phyloP scores from a whole-genome alignment of 2,888 invertebrate species.

The Vesta saturnalis region DNA sequence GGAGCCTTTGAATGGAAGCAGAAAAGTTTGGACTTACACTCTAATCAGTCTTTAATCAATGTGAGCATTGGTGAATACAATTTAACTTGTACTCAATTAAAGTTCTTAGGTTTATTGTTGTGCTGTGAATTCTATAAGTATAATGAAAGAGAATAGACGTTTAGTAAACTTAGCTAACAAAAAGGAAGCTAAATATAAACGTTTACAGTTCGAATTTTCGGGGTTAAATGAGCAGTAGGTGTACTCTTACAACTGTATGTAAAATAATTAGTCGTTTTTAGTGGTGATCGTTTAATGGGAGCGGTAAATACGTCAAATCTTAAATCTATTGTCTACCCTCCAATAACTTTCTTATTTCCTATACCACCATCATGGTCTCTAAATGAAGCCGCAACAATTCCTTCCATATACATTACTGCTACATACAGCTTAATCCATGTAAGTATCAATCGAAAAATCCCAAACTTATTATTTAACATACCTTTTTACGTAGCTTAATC shows the following conservation, averaged over 20 bases:
- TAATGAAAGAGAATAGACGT: conserved; percentile 96
- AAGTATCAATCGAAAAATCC: conserved; percentile 25
- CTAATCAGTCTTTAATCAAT: too few relatives aligned
- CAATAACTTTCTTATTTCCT: conserved; percentile 70
- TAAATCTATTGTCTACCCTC: background rate
- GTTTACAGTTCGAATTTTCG: too few relatives aligned
- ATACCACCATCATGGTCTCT: conserved; percentile 78
- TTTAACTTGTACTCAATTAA: too few relatives aligned
- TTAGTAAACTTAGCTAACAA: too few relatives aligned
- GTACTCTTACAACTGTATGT: too few relatives aligned
- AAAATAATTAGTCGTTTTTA: too few relatives aligned
- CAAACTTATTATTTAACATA: background rate
- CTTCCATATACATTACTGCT: conserved; percentile 73
- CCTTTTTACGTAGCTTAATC: conserved; percentile 43
- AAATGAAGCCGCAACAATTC: conserved; percentile 79
- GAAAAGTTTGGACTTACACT: too few relatives aligned
- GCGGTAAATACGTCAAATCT: background rate
- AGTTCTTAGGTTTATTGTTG: conserved; percentile 78
- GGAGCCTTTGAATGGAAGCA: conserved; percentile 94
- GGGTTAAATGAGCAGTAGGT: too few relatives aligned
- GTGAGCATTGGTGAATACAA: too few relatives aligned
- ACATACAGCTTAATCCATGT: conserved; percentile 65
- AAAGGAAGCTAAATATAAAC: too few relatives aligned
- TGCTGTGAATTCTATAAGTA: conserved; percentile 91
- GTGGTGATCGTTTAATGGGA: too few relatives aligned